These are phyloP conservation scores for Eciton burchellii DNA, from an alignment of 1,140 invertebrate genomes.

Conservation along the genomic window DNA sequence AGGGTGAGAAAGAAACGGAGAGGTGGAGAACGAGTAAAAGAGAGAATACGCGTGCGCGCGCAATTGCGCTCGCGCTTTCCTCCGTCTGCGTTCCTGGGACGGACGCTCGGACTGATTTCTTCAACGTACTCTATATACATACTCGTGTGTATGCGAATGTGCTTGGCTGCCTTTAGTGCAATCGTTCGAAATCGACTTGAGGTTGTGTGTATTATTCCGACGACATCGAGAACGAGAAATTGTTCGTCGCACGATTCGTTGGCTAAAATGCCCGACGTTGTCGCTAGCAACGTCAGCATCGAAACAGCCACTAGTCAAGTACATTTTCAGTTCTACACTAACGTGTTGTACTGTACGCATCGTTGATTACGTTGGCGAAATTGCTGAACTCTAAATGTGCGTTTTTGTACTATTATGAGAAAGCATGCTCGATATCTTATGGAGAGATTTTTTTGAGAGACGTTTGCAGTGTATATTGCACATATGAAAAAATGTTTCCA, in stretches of 20 bases:
- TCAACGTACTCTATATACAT: background rate
- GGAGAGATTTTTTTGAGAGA: conserved; percentile 16
- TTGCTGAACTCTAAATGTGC: background rate
- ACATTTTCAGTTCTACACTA: conserved; percentile 61
- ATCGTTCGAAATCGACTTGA: conserved; percentile 22
- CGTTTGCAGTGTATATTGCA: background rate
- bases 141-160: background rate
- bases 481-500: conserved; percentile 32
- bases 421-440: conserved; percentile 46
- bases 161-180: conserved; percentile 61
- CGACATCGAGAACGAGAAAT: conserved; percentile 22
- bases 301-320: conserved; percentile 49
- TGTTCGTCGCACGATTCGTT: conserved; percentile 55
- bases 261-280: conserved; percentile 75
- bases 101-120: conserved; percentile 76
- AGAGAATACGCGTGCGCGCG: conserved; percentile 1
- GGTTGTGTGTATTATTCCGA: conserved; percentile 23
- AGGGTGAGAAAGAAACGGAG: no score
- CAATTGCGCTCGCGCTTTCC: conserved; percentile 25
- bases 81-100: conserved; percentile 70
- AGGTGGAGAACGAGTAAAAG: background rate
- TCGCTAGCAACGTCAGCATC: conserved; percentile 64
- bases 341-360: conserved; percentile 40
- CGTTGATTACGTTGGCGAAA: conserved; percentile 15
- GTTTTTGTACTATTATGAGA: background rate